Conservation (phyloP, 2,113 vertebrate species). For the Choloepus hoffmanni region DNA sequence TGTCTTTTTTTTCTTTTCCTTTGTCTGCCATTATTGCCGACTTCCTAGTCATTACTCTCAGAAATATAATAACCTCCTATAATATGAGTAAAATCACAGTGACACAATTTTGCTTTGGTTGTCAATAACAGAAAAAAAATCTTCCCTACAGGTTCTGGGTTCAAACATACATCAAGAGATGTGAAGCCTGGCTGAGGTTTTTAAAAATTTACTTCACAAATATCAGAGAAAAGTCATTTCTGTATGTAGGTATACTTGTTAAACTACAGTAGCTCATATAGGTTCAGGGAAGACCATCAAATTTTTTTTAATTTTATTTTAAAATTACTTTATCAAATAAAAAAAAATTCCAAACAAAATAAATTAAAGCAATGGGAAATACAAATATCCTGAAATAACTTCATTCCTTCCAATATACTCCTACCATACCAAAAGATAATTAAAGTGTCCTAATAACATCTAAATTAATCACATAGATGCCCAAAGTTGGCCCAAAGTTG, state of each 20-base stretch:
- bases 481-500: background rate
- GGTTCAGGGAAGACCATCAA: background rate
- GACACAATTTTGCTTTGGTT: background rate
- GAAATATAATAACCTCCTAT: background rate
- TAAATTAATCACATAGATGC: background rate
- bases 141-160: background rate
- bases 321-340: no score
- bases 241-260: background rate
- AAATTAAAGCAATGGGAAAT: no score
- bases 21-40: slow-evolving; percentile 11
- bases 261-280: background rate
- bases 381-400: no score
- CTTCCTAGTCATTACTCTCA: background rate
- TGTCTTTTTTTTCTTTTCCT: background rate
- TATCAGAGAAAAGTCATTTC: background rate
- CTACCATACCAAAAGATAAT: no score
- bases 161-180: background rate
- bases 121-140: background rate
- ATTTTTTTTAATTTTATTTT: background rate
- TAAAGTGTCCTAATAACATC: background rate
- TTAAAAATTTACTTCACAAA: slow-evolving; percentile 2
- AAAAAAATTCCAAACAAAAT: no score
- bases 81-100: background rate
- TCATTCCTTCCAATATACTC: no score
- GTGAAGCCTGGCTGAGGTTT: background rate